phyloP scores from a whole-genome alignment of 2,888 invertebrate species.

The Octodonta nipae region DNA sequence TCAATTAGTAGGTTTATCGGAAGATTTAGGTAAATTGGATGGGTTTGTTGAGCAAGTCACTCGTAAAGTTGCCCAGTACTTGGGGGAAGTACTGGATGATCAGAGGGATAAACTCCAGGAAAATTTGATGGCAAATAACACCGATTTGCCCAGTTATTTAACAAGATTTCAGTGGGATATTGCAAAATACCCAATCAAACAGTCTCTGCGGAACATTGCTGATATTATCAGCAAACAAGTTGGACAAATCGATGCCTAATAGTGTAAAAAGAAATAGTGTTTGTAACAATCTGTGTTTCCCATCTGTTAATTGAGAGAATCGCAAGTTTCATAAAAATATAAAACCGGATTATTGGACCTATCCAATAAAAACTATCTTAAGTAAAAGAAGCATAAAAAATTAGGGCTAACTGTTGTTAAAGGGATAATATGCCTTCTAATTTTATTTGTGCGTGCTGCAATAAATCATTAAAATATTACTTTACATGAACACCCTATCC shows the following conservation, averaged over 20 bases:
- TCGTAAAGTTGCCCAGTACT: constrained; percentile 86
- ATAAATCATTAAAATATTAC: too few species aligned
- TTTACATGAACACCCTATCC: too few species aligned
- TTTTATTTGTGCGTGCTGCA: too few species aligned
- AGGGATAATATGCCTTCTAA: too few species aligned
- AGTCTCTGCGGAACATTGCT: constrained; percentile 90
- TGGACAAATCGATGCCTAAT: constrained; percentile 92
- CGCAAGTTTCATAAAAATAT: too few species aligned
- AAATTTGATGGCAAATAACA: constrained; percentile 92
- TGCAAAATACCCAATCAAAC: constrained; percentile 99
- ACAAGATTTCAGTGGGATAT: constrained; percentile 99
- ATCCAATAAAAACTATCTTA: too few species aligned
- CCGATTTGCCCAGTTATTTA: constrained; percentile 86
- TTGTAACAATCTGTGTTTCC: too few species aligned
- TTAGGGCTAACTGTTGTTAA: too few species aligned
- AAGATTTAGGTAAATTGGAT: constrained; percentile 95
- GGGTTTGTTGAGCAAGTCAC: constrained; percentile 88
- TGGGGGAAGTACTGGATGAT: constrained; percentile 95
- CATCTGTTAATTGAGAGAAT: too few species aligned
- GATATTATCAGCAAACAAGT: constrained; percentile 98
- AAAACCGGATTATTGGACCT: too few species aligned
- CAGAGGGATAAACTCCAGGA: constrained; percentile 92
- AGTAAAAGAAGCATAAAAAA: too few species aligned
- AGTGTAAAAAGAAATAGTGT: too few species aligned
- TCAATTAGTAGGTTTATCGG: constrained; percentile 94